Percentiles rank a stretch among this genome's conserved stretches.
These are phyloP conservation scores for Danio choprae DNA, from an alignment of 2,797 vertebrate species.

Conservation along the genomic window DNA sequence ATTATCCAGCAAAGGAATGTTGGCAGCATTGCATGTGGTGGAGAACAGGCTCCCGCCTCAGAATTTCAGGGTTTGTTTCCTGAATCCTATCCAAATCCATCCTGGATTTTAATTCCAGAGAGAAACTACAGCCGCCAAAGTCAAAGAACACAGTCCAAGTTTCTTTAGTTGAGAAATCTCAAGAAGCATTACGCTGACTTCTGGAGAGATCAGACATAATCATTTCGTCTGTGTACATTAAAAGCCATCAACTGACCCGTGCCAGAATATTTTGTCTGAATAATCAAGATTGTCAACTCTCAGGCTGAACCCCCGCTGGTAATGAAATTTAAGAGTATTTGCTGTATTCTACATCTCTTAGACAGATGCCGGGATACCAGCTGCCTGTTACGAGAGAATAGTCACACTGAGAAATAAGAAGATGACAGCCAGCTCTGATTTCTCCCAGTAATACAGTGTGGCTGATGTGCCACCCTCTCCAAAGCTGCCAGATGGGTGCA, in stretches of 20 bases:
- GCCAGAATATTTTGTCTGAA: constrained; percentile 37
- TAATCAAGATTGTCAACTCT: constrained; percentile 51
- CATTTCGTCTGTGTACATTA: constrained; percentile 39
- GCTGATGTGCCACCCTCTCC: constrained; percentile 34
- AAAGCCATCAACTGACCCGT: constrained; percentile 43
- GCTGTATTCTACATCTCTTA: constrained; percentile 41
- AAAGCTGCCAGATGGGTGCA: constrained; percentile 54
- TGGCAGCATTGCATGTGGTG: constrained; percentile 57
- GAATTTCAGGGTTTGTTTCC: constrained; percentile 57
- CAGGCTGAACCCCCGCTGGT: constrained; percentile 15
- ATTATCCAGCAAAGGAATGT: constrained; percentile 65
- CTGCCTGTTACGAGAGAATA: constrained; percentile 47
- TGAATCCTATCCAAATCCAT: constrained; percentile 53
- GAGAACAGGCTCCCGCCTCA: constrained; percentile 44
- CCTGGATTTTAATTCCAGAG: constrained; percentile 54
- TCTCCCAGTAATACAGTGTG: constrained; percentile 31
- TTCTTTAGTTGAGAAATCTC: constrained; percentile 43
- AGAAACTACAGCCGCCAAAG: constrained; percentile 41
- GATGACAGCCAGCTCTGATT: constrained; percentile 48
- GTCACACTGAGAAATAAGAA: constrained; percentile 47
- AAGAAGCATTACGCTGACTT: constrained; percentile 40
- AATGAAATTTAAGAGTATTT: constrained; percentile 34
- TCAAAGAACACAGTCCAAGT: constrained; percentile 47
- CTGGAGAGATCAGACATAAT: constrained; percentile 44
- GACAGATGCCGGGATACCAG: constrained; percentile 54